Percentiles rank a stretch among this genome's conserved stretches.
These are phyloP conservation scores for Ophioderma brevispina DNA, from an alignment of 35 echinoderm and acorn worm species.

Conservation along the genomic window DNA sequence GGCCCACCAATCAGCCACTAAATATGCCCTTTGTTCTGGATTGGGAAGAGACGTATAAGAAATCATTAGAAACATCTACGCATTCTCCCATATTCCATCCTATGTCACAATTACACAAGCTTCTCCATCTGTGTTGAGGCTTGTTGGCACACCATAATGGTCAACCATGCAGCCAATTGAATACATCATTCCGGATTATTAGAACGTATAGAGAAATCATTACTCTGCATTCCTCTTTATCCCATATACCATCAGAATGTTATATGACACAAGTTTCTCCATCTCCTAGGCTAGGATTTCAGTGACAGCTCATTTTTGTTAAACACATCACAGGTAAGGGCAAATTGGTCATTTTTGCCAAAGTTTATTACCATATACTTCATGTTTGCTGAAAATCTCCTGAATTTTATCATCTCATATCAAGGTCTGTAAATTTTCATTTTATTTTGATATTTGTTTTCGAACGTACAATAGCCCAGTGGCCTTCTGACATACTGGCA, in stretches of 20 bases:
- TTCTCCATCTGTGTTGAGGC: constrained; percentile 23
- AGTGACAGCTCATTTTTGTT: constrained; percentile 60
- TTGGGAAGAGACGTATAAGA: not conserved
- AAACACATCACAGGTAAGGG: too few species aligned
- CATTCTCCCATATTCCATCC: constrained; percentile 55
- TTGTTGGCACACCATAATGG: constrained; percentile 77
- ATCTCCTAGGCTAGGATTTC: constrained; percentile 2
- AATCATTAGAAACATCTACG: too few species aligned
- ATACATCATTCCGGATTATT: constrained; percentile 30
- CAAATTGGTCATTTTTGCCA: too few species aligned
- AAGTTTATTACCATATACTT: too few species aligned
- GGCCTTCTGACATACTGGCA: too few species aligned
- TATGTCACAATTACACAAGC: constrained; percentile 55
- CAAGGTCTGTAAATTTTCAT: too few species aligned
- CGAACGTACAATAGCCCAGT: too few species aligned
- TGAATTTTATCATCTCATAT: too few species aligned
- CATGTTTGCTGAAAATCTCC: too few species aligned
- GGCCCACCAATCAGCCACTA: not conserved
- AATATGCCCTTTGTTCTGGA: not conserved
- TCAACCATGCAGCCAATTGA: constrained; percentile 57
- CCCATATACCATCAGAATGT: not conserved
- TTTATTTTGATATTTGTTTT: too few species aligned
- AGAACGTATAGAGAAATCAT: not conserved
- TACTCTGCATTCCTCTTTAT: not conserved
- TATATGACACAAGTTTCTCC: not conserved